Percentiles rank a stretch among this genome's conserved stretches.
phyloP scores from a whole-genome alignment of 1,140 invertebrate genomes.

The Nymphalis io region DNA sequence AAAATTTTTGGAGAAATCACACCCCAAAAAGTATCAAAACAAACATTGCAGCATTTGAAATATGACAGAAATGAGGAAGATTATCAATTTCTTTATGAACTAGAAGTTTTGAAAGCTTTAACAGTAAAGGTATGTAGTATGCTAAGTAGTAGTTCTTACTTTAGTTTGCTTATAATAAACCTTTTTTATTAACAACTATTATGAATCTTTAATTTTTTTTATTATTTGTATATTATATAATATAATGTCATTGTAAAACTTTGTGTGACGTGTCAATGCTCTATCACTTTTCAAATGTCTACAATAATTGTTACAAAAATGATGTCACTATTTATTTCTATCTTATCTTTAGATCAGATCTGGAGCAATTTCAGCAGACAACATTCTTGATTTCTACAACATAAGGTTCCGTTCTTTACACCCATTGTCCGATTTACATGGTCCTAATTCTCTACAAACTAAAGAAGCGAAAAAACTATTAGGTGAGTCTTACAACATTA shows the following conservation, averaged over 20 bases:
- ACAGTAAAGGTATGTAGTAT: slow-evolving; percentile 78
- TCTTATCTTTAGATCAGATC: slow-evolving; percentile 61
- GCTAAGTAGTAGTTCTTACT: too few species aligned
- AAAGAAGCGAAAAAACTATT: slow-evolving; percentile 86
- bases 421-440: slow-evolving; percentile 84
- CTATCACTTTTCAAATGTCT: too few species aligned
- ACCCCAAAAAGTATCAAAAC: slow-evolving; percentile 69
- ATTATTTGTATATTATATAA: too few species aligned
- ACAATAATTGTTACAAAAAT: too few species aligned
- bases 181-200: too few species aligned
- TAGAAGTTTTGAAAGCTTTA: slow-evolving; percentile 83
- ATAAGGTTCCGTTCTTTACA: slow-evolving; percentile 83
- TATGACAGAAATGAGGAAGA: slow-evolving; percentile 82
- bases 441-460: slow-evolving; percentile 83
- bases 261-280: too few species aligned
- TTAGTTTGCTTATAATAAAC: too few species aligned
- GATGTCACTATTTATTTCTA: background rate
- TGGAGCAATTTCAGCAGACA: slow-evolving; percentile 79
- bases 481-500: slow-evolving; percentile 48
- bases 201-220: too few species aligned
- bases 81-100: slow-evolving; percentile 84
- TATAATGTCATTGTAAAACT: too few species aligned
- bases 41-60: slow-evolving; percentile 81
- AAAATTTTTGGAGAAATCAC: slow-evolving; percentile 79
- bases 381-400: slow-evolving; percentile 85